A percentile compares a stretch with the other conserved stretches of the same genome.
These are phyloP conservation scores for Notocelia uddmanniana DNA, from an alignment of 2,888 invertebrate species.

Conservation along the genomic window DNA sequence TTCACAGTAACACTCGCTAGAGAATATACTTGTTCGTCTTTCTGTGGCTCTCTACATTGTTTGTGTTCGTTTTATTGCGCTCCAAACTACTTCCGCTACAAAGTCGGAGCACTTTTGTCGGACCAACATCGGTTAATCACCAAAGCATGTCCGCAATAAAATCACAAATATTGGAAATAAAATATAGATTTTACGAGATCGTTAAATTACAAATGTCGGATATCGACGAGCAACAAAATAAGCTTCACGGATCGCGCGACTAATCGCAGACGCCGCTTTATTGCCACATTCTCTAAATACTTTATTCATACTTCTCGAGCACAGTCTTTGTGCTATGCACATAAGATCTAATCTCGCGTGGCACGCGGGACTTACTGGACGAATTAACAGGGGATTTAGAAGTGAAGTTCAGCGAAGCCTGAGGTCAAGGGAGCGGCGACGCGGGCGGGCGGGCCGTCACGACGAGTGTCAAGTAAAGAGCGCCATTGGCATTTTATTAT, in stretches of 20 bases:
- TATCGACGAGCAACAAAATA: conserved; percentile 30
- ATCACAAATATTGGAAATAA: conserved; percentile 40
- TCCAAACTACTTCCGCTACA: conserved; percentile 37
- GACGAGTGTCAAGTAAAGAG: no score
- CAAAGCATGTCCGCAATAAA: conserved; percentile 37
- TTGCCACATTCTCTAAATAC: conserved; percentile 19
- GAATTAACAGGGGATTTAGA: neutral
- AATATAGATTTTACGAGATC: conserved; percentile 36
- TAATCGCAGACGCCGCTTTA: conserved; percentile 15
- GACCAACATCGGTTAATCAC: conserved; percentile 37
- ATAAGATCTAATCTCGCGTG: neutral
- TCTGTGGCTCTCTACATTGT: conserved; percentile 11
- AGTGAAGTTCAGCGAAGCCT: neutral
- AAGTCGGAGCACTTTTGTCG: conserved; percentile 23
- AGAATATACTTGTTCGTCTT: conserved; percentile 1
- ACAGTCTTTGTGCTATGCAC: neutral
- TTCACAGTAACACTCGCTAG: neutral
- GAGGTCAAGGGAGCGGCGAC: neutral
- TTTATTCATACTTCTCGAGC: neutral
- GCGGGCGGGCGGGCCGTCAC: neutral
- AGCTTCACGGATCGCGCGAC: conserved; percentile 5
- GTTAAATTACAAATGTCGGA: conserved; percentile 27
- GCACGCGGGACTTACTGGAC: neutral
- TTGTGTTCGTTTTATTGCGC: conserved; percentile 19
- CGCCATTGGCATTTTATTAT: no score